A percentile compares a stretch with the other conserved stretches of the same genome.
These are phyloP conservation scores for Montipora capitata DNA, from an alignment of 92 coral and sea anemone genomes.

Conservation along the genomic window DNA sequence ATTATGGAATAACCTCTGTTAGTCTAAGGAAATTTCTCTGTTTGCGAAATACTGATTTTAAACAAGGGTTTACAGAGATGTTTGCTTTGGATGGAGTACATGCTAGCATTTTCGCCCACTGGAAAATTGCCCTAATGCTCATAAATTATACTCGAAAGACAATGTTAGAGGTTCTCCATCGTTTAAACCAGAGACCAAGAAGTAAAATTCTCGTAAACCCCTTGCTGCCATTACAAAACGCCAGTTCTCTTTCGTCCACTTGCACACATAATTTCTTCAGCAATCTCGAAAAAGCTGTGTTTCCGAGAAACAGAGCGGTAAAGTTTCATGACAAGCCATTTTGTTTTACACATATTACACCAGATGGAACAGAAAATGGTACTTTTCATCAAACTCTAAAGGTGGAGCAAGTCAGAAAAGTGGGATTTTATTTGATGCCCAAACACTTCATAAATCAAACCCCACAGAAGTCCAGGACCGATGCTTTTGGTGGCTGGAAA, in stretches of 20 bases:
- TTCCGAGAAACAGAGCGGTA: neutral
- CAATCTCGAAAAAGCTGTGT: slow-evolving; percentile 22
- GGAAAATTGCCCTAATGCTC: slow-evolving; percentile 65
- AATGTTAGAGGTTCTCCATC: slow-evolving; percentile 23
- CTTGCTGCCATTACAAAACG: neutral
- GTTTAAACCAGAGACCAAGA: neutral
- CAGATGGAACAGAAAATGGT: slow-evolving; percentile 26
- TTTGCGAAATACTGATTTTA: neutral
- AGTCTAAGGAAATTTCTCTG: slow-evolving; percentile 60
- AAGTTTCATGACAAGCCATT: slow-evolving; percentile 38
- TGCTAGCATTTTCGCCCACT: slow-evolving; percentile 47
- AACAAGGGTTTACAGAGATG: neutral
- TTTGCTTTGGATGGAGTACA: slow-evolving; percentile 65
- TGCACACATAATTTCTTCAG: neutral
- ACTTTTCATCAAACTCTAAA: slow-evolving; percentile 22
- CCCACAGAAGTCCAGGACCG: slow-evolving; percentile 33
- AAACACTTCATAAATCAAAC: slow-evolving; percentile 20
- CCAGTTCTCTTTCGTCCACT: neutral
- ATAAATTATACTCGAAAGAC: slow-evolving; percentile 55
- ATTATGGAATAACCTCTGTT: slow-evolving; percentile 66
- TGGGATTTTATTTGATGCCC: slow-evolving; percentile 56
- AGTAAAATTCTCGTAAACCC: neutral
- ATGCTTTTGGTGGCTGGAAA: slow-evolving; percentile 75
- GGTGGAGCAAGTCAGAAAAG: slow-evolving; percentile 59
- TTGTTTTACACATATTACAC: slow-evolving; percentile 67